Percentiles rank a stretch among this genome's conserved stretches.
Conservation (phyloP, 1,140 invertebrate genomes). For the Physella acuta region DNA sequence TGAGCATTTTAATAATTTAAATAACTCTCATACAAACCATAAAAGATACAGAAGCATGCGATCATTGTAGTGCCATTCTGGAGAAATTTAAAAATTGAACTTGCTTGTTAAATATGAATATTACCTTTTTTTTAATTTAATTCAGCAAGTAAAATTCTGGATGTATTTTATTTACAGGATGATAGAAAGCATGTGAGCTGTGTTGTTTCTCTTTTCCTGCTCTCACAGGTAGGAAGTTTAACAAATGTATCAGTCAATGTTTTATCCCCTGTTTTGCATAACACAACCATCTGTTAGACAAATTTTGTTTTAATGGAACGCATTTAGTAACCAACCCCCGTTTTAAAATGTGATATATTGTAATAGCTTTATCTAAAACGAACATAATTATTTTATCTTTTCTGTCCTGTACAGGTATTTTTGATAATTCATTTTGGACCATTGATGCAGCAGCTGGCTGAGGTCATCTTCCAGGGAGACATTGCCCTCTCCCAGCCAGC, state of each 20-base stretch:
- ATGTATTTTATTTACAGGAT: slow-evolving; percentile 49
- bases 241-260: too few relatives aligned
- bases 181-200: slow-evolving; percentile 75
- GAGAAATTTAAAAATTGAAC: too few relatives aligned
- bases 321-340: background rate
- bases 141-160: too few relatives aligned
- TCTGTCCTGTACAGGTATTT: slow-evolving; percentile 68
- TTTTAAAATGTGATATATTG: slow-evolving; percentile 23
- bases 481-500: slow-evolving; percentile 37
- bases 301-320: background rate
- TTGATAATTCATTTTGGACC: slow-evolving; percentile 87
- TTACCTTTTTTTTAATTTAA: too few relatives aligned
- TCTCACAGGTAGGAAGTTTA: slow-evolving; percentile 74
- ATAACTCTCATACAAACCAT: too few relatives aligned
- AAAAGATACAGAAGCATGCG: too few relatives aligned
- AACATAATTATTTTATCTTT: background rate
- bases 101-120: too few relatives aligned
- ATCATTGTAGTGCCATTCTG: too few relatives aligned
- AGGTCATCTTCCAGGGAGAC: slow-evolving; percentile 73
- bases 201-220: slow-evolving; percentile 85
- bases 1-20: too few relatives aligned
- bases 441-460: slow-evolving; percentile 82
- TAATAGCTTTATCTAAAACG: background rate
- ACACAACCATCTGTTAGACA: too few relatives aligned
- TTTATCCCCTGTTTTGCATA: too few relatives aligned